Evolutionary conservation across 2,888 invertebrate species (phyloP).

Genomic region (Folsomia manolachei): DNA sequence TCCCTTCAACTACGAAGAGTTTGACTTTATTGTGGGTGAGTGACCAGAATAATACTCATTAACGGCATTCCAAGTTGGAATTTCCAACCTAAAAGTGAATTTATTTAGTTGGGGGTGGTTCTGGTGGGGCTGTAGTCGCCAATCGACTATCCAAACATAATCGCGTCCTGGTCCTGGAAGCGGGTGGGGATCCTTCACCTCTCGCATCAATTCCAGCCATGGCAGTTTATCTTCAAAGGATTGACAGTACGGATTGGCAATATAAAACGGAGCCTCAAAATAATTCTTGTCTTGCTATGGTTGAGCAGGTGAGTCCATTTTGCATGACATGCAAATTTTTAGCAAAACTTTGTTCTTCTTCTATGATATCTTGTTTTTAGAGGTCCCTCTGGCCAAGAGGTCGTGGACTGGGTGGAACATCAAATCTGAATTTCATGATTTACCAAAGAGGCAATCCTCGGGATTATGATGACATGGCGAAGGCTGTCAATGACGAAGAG

Average conservation of each 20-base stretch:
- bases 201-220: conserved; percentile 34
- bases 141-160: conserved; percentile 38
- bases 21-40: conserved; percentile 38
- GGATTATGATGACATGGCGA: conserved; percentile 34
- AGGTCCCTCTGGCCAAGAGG: conserved; percentile 37
- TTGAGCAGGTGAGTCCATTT: conserved; percentile 28
- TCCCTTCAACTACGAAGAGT: conserved; percentile 34
- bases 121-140: conserved; percentile 36
- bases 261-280: conserved; percentile 38
- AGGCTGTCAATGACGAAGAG: conserved; percentile 31
- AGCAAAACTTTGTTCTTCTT: too few species aligned
- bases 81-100: neutral
- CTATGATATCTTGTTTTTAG: neutral
- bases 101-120: conserved; percentile 33
- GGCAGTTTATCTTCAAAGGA: conserved; percentile 33
- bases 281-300: conserved; percentile 38
- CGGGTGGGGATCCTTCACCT: conserved; percentile 37
- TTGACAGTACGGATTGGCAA: conserved; percentile 41
- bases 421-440: conserved; percentile 40
- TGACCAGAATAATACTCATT: too few species aligned
- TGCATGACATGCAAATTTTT: too few species aligned
- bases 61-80: too few species aligned
- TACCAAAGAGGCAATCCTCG: conserved; percentile 40
- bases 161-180: conserved; percentile 37
- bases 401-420: conserved; percentile 36